phyloP scores from a whole-genome alignment of 2,113 vertebrate genomes.

The Setophaga kirtlandii region DNA sequence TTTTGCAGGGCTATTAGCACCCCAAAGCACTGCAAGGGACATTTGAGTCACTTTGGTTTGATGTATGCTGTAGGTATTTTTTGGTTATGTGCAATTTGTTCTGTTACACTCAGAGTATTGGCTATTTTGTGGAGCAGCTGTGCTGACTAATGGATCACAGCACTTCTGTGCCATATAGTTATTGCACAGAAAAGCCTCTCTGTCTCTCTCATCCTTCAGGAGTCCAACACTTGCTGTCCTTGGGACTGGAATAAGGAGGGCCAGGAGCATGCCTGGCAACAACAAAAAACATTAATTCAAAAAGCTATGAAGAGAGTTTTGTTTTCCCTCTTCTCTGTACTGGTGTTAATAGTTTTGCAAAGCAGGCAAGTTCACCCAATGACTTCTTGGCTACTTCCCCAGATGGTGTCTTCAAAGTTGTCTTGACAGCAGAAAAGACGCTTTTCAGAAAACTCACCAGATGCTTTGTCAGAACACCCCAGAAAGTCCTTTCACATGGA shows the following conservation, averaged over 20 bases:
- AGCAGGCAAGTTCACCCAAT: constrained; percentile 40
- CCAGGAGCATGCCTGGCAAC: constrained; percentile 12
- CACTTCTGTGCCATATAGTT: constrained; percentile 51
- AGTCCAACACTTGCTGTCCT: constrained; percentile 59
- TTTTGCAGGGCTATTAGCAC: constrained; percentile 44
- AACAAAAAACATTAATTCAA: constrained; percentile 55
- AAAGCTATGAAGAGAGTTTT: constrained; percentile 57
- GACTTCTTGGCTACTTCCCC: constrained; percentile 56
- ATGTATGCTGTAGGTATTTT: constrained; percentile 66
- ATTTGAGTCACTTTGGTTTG: constrained; percentile 58
- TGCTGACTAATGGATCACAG: constrained; percentile 62
- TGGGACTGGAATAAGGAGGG: constrained; percentile 47
- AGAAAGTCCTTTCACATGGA: constrained; percentile 5
- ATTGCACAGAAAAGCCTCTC: constrained; percentile 59
- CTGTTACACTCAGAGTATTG: constrained; percentile 49
- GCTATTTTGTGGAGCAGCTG: constrained; percentile 61
- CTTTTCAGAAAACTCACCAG: constrained; percentile 13
- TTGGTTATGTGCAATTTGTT: constrained; percentile 70
- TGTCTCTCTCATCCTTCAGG: constrained; percentile 59
- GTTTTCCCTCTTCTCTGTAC: constrained; percentile 17
- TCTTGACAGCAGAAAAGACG: background rate
- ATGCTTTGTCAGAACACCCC: background rate
- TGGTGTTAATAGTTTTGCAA: constrained; percentile 39
- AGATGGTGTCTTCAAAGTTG: constrained; percentile 32
- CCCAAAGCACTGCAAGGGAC: constrained; percentile 4